A percentile compares a stretch with the other conserved stretches of the same genome.
Conservation (phyloP, 2,888 invertebrate genomes). For the Syritta pipiens region DNA sequence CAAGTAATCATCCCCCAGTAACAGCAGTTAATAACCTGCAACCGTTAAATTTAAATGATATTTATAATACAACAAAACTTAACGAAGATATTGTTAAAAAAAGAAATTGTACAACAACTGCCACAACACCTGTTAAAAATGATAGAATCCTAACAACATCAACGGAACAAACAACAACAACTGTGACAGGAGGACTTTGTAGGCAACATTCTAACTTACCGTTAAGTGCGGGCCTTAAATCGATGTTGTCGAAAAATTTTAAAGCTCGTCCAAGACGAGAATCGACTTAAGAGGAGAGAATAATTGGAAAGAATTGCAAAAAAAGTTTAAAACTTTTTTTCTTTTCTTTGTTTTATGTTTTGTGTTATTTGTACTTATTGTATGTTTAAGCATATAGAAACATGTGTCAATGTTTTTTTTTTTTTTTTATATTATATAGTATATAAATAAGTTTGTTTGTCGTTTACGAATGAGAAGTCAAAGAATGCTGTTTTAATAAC, state of each 20-base stretch:
- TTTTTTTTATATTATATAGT: background rate
- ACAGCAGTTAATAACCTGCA: background rate
- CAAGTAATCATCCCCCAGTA: conserved; percentile 40
- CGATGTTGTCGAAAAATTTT: conserved; percentile 71
- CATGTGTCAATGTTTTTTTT: conserved; percentile 54
- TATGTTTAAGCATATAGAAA: conserved; percentile 42
- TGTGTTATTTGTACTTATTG: conserved; percentile 27
- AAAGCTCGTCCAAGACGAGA: conserved; percentile 70
- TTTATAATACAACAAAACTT: conserved; percentile 36
- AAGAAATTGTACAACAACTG: conserved; percentile 54
- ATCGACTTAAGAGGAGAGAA: conserved; percentile 64
- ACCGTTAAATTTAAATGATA: conserved; percentile 50
- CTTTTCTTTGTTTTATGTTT: background rate
- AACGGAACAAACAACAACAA: conserved; percentile 24
- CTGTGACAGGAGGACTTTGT: conserved; percentile 38
- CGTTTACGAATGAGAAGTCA: conserved; percentile 22
- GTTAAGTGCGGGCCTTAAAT: conserved; percentile 69
- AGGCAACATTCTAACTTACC: conserved; percentile 70
- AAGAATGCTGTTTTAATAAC: conserved; percentile 24
- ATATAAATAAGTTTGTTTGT: background rate
- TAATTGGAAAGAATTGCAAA: background rate
- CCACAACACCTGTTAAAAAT: conserved; percentile 45
- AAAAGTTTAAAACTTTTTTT: conserved; percentile 11
- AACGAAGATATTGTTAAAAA: conserved; percentile 40
- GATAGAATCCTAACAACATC: conserved; percentile 35